Conservation (phyloP, 2,888 invertebrate genomes). For the Pterostichus niger region DNA sequence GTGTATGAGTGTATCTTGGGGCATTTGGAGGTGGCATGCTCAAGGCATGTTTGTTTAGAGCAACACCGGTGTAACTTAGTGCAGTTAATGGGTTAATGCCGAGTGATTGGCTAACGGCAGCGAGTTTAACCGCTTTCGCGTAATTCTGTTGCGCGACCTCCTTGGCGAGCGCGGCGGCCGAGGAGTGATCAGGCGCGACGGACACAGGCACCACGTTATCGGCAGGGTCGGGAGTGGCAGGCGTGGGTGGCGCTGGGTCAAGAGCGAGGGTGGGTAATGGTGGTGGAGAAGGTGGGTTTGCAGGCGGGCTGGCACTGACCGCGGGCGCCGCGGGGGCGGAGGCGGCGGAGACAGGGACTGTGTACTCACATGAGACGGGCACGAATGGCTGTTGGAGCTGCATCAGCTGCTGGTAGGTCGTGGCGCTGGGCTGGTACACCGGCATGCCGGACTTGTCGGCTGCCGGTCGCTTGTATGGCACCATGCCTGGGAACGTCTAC, state of each 20-base stretch:
- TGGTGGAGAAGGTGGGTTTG: constrained; percentile 72
- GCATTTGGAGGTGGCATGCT: constrained; percentile 73
- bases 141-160: constrained; percentile 92
- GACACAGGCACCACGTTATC: constrained; percentile 62
- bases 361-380: constrained; percentile 99
- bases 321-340: constrained; percentile 73
- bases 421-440: constrained; percentile 95
- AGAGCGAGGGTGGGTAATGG: constrained; percentile 72
- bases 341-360: constrained; percentile 83
- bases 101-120: constrained; percentile 74
- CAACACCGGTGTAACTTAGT: constrained; percentile 85
- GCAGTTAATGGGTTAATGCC: constrained; percentile 80
- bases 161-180: constrained; percentile 85
- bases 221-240: constrained; percentile 77
- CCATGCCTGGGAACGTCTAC: constrained; percentile 96
- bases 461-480: constrained; percentile 97
- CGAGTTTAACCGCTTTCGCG: constrained; percentile 85
- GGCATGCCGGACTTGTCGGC: constrained; percentile 98
- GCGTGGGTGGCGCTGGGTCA: constrained; percentile 72
- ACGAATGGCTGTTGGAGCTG: constrained; percentile 95
- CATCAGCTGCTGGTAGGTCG: constrained; percentile 96
- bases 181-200: constrained; percentile 70
- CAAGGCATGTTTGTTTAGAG: constrained; percentile 83
- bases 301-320: constrained; percentile 70
- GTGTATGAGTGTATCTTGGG: constrained; percentile 72